phyloP scores from a whole-genome alignment of 2,888 invertebrate genomes.

The Aspidapion aeneum region DNA sequence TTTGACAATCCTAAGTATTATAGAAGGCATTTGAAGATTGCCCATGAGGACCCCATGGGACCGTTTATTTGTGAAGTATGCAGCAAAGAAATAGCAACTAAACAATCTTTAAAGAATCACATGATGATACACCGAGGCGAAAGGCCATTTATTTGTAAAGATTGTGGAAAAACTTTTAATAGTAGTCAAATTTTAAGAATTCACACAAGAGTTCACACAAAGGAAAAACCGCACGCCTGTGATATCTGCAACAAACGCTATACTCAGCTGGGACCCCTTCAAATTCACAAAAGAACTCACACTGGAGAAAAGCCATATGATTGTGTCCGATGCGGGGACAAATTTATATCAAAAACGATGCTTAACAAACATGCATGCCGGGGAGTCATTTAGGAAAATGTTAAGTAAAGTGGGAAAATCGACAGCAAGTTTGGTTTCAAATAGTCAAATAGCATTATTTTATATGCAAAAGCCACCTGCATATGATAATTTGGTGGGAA shows the following conservation, averaged over 20 bases:
- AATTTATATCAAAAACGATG: constrained; percentile 42
- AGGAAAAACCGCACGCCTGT: constrained; percentile 50
- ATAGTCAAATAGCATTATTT: no score
- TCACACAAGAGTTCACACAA: constrained; percentile 40
- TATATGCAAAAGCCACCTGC: no score
- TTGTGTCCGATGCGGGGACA: constrained; percentile 44
- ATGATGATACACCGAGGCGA: constrained; percentile 27
- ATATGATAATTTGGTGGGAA: no score
- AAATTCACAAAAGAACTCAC: constrained; percentile 29
- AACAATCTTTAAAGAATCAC: constrained; percentile 14
- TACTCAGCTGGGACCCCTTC: neutral
- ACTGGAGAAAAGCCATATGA: constrained; percentile 34
- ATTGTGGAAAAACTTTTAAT: constrained; percentile 22
- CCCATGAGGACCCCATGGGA: neutral
- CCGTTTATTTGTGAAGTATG: constrained; percentile 18
- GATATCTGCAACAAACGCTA: constrained; percentile 47
- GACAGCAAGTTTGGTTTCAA: no score
- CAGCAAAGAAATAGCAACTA: constrained; percentile 14
- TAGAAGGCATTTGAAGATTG: neutral
- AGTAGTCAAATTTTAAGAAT: constrained; percentile 36
- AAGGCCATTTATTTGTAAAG: constrained; percentile 23
- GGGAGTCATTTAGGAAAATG: constrained; percentile 37
- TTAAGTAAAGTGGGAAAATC: no score
- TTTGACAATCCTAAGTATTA: neutral
- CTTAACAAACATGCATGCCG: constrained; percentile 45